phyloP scores from a whole-genome alignment of 37 sponge, comb jelly and placozoan species.

The Halisarca cf. caerulea region DNA sequence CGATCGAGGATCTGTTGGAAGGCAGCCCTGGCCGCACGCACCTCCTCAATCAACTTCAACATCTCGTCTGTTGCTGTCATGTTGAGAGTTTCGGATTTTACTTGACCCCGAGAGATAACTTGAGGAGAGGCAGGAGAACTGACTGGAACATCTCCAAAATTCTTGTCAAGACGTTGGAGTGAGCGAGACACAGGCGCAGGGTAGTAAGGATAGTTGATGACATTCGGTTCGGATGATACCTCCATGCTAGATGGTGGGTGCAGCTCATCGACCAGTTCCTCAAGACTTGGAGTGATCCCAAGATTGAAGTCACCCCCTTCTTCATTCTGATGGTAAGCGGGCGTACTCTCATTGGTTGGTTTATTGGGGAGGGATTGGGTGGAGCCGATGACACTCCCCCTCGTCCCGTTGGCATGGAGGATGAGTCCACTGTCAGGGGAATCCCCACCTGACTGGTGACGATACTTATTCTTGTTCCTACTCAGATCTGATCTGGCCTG shows the following conservation, averaged over 20 bases:
- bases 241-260: background rate
- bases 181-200: constrained; percentile 8
- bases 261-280: background rate
- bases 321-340: no score
- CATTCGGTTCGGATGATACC: background rate
- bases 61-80: constrained; percentile 16
- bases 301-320: background rate
- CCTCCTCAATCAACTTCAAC: constrained; percentile 24
- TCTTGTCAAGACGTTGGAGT: background rate
- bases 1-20: constrained; percentile 15
- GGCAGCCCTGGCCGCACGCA: constrained; percentile 16
- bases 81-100: constrained; percentile 4
- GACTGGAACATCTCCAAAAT: no score
- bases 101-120: background rate
- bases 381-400: constrained; percentile 4
- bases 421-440: constrained; percentile 24
- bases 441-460: background rate
- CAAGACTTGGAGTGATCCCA: constrained; percentile 10
- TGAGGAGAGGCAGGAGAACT: background rate
- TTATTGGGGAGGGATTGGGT: background rate
- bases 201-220: background rate
- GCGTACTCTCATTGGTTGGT: background rate
- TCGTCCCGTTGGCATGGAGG: background rate
- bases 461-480: background rate
- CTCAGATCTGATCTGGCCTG: background rate